Evolutionary conservation across 2,888 invertebrate species (phyloP), one percentile per base, ranked within the genome.

Genomic region (Exephanes ischioxanthus): DNA sequence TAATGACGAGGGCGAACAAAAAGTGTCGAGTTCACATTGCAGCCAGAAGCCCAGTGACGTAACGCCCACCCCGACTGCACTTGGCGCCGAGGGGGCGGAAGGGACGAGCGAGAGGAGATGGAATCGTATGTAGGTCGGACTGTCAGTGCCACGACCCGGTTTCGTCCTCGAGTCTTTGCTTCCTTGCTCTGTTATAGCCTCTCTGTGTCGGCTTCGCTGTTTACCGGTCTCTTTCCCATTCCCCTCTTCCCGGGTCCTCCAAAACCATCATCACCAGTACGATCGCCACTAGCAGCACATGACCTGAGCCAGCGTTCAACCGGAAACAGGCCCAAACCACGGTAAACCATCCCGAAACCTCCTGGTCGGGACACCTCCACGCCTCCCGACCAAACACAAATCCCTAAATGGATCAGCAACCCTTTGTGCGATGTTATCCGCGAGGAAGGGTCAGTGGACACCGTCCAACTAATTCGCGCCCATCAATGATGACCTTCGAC

Each of bases 111-210:
- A 58, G 80, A 85, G 75, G 80, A 84, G 88, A 83, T 77, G 76
- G 75, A 90, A 87, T 90, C 89, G 89, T 89, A 93, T 92, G 90
- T 93, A 92, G 93, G 91, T 92, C 93, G 90, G 88, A 91, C 90
- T 91, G 91, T 91, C 92, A 91, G 91, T 92, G 90, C 89, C 90
- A 91, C 90, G 92, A 91, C 93, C 92, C 88, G 88, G 89, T 91
- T 92, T 89, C 86, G 81, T 77, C 77, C 80, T 77, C 58, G 61
- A 85, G 55, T 61, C 86, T 68, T 70, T 73, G 14, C 71, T 80
- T 61, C 82, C 66, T 77, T n/a, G 67, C 58, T 73, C 70, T 19
- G 71, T 80, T 83, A 58, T 33, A 78, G 48, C 30, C 30, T 45
- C 55, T 61, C 41, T 51, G n/a, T 22, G 6, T 22, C 68, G 37